Base-by-base conservation (phyloP, 2,888 invertebrate genomes). In the Lissonota sp. region DNA sequence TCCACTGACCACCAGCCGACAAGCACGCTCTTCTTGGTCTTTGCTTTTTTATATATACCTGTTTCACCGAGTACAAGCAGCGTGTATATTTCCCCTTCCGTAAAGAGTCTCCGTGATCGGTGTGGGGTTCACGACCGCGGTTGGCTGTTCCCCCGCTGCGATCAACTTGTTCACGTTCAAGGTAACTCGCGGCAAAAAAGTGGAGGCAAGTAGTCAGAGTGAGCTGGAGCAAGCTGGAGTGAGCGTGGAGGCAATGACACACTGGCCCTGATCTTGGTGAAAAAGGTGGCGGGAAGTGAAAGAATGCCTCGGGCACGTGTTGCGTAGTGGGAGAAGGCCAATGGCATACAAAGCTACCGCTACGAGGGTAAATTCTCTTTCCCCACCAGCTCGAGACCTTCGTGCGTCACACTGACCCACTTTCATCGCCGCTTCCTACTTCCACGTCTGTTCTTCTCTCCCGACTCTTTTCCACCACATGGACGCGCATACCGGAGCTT, bases 261-360 rank as follows among this genome's bases (percentile, higher is more conserved):
- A 92, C 88, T 92, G 85, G 89, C 91, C 91, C 88, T 90, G 86
- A 90, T 91, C 81, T 62, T 37, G 40, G 80, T 40, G 64, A 58
- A 63, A 42, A 73, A 73, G 26, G 26, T 55, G 53, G 57, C 71
- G 76, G 72, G 46, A 74, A 42, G 42, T 42, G 69, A 58, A 58
- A 76, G 78, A 72, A 53, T 53, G 64, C 80, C 60, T 49, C 49
- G 62, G 82, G 79, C 71, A 64, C 26, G 26, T 26, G 26, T 26
- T 26, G 26, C 49, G 37, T 57, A 51, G 55, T 53, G 62, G 10
- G 57, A 26, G 78, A 83, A 85, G 85, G 84, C 84, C 85, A 85
- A 84, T 83, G 84, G 79, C 83, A 85, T 83, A 82, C 83, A 85
- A 82, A 82, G 73, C 64, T 16, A 64, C 62, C 81, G 73, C 64